These are phyloP conservation scores for Sebastes dallii DNA, from an alignment of 2,797 vertebrate species.

Conservation along the genomic window DNA sequence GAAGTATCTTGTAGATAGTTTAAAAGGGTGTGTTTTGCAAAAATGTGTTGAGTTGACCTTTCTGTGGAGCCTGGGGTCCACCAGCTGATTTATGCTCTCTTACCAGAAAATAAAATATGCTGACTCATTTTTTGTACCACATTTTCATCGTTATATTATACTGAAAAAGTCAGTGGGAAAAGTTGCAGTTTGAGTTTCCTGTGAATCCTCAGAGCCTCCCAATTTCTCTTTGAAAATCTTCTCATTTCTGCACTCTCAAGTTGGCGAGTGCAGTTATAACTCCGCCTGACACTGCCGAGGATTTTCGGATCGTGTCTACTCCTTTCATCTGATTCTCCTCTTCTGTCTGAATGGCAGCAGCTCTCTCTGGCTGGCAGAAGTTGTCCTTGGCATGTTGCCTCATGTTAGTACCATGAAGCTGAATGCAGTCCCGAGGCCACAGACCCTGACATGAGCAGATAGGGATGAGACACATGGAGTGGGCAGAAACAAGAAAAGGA, in stretches of 20 bases:
- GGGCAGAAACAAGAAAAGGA: conserved; percentile 53
- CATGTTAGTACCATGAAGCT: conserved; percentile 27
- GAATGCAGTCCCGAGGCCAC: conserved; percentile 36
- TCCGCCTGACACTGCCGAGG: conserved; percentile 18
- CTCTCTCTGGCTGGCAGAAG: conserved; percentile 36
- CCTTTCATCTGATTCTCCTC: conserved; percentile 34
- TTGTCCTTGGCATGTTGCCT: conserved; percentile 37
- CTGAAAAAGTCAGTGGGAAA: conserved; percentile 9
- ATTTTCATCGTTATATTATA: conserved; percentile 10
- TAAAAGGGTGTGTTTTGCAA: neutral
- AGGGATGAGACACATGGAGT: conserved; percentile 46
- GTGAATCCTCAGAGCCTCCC: neutral
- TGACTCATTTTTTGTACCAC: neutral
- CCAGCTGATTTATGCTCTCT: neutral
- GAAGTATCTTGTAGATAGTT: neutral
- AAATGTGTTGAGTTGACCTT: neutral
- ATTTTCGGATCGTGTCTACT: conserved; percentile 18
- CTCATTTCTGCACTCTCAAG: conserved; percentile 1
- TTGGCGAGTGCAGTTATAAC: neutral
- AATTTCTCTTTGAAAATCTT: conserved; percentile 9
- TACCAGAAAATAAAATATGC: conserved; percentile 9
- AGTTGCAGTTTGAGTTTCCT: neutral
- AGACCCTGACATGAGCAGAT: conserved; percentile 50
- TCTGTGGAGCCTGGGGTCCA: neutral
- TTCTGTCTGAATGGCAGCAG: conserved; percentile 37